A percentile compares a stretch with the other conserved stretches of the same genome.
phyloP scores from a whole-genome alignment of 2,888 invertebrate genomes.

The Dinocampus coccinellae region DNA sequence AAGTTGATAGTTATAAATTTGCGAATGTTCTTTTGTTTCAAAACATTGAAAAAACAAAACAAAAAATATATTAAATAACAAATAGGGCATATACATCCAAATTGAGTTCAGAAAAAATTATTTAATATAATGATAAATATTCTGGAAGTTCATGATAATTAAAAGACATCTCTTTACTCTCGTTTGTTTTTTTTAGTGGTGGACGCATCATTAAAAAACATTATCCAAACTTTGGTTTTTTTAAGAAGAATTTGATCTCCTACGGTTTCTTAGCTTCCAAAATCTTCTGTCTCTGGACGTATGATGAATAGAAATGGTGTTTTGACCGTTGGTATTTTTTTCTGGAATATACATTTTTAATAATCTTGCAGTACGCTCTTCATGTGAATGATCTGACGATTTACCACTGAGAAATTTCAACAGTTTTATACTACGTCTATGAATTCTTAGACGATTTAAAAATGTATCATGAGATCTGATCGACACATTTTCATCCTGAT shows the following conservation, averaged over 20 bases:
- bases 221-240: constrained; percentile 27
- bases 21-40: neutral
- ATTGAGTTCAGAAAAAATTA: constrained; percentile 44
- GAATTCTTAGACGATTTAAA: constrained; percentile 56
- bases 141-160: constrained; percentile 55
- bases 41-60: neutral
- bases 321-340: constrained; percentile 54
- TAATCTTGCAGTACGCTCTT: constrained; percentile 60
- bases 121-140: constrained; percentile 49
- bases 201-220: constrained; percentile 22
- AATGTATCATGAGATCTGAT: constrained; percentile 55
- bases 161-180: constrained; percentile 42
- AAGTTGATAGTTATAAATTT: constrained; percentile 28
- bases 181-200: constrained; percentile 24
- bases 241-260: constrained; percentile 62
- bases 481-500: constrained; percentile 49
- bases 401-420: constrained; percentile 64
- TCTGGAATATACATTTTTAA: constrained; percentile 63
- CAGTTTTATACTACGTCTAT: constrained; percentile 60
- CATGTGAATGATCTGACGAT: constrained; percentile 58
- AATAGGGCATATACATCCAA: constrained; percentile 22
- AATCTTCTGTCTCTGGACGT: constrained; percentile 65
- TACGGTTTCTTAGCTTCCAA: constrained; percentile 64
- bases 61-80: neutral
- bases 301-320: constrained; percentile 64